Evolutionary conservation across 2,888 invertebrate species (phyloP).

Genomic region (Sycophila texana): DNA sequence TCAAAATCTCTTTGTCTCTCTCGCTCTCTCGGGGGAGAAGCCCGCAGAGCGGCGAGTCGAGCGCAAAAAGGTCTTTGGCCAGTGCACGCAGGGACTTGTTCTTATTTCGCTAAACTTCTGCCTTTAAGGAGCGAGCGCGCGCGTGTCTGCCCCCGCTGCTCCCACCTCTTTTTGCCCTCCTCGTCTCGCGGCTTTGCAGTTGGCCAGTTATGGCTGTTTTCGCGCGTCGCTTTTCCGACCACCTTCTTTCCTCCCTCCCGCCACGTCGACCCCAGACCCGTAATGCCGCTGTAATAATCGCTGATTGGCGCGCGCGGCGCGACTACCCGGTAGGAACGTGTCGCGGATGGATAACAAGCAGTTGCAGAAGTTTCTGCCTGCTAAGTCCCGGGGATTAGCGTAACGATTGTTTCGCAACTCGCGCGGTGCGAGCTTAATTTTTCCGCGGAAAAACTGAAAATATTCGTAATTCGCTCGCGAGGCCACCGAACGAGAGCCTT

Average conservation of each 20-base stretch:
- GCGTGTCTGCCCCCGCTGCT: slow-evolving; percentile 2
- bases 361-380: neutral
- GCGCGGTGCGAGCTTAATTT: no score
- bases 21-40: neutral
- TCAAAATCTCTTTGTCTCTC: slow-evolving; percentile 34
- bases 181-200: slow-evolving; percentile 25
- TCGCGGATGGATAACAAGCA: neutral
- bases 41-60: neutral
- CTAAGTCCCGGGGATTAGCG: no score
- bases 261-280: neutral
- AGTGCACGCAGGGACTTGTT: neutral
- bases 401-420: no score
- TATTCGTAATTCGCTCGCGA: neutral
- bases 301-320: neutral
- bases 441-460: no score
- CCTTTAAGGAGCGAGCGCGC: slow-evolving; percentile 2
- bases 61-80: slow-evolving; percentile 41
- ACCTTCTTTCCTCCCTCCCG: neutral
- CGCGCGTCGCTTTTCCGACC: slow-evolving; percentile 19
- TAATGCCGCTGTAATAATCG: slow-evolving; percentile 23
- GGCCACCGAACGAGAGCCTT: no score
- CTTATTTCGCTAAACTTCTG: slow-evolving; percentile 39
- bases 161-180: neutral
- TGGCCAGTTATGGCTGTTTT: slow-evolving; percentile 43
- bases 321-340: neutral